Base-by-base conservation (phyloP, 30 jellyfish, hydroid and myxozoan genomes). In the Aurelia aurita region DNA sequence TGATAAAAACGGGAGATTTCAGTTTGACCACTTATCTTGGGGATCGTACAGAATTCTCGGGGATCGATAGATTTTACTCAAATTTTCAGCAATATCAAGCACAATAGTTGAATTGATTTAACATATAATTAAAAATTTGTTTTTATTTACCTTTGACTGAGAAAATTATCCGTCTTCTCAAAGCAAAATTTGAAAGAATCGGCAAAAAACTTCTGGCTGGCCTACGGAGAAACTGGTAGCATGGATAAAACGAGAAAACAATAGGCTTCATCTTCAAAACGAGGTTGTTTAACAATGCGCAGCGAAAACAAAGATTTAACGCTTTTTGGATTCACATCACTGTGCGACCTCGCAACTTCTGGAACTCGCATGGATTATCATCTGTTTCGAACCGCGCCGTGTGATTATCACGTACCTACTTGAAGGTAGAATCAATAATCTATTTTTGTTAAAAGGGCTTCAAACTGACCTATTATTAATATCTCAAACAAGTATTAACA, bases 101-200 rank as follows among this genome's bases (percentile, higher is more conserved):
- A 60, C 11, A 60, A 60, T 60, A 60, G 73, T 60, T 60, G 73
- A 60, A 60, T 60, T 60, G 39, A 60, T n/a, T n/a, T n/a, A n/a
- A n/a, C n/a, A n/a, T n/a, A n/a, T n/a, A n/a, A n/a, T n/a, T n/a
- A n/a, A n/a, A n/a, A n/a, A n/a, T n/a, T n/a, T n/a, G n/a, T n/a
- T n/a, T n/a, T n/a, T n/a, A n/a, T n/a, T n/a, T n/a, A n/a, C 73
- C 23, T 60, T 60, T 60, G 13, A 21, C 29, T 60, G 73, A 11
- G 73, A 26, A 12, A 20, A 26, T 60, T 21, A 8, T 60, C 39
- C 39, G 73, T 60, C 73, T 60, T 60, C 39, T 60, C n/a, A 20
- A 60, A 60, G 73, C 73, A 60, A 60, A 60, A 9, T 60, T 60
- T 60, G 18, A 60, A 21, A 11, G n/a, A 21, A 60, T 26, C n/a